Conservation (phyloP, 2,113 vertebrate species). For the Saccopteryx bilineata region DNA sequence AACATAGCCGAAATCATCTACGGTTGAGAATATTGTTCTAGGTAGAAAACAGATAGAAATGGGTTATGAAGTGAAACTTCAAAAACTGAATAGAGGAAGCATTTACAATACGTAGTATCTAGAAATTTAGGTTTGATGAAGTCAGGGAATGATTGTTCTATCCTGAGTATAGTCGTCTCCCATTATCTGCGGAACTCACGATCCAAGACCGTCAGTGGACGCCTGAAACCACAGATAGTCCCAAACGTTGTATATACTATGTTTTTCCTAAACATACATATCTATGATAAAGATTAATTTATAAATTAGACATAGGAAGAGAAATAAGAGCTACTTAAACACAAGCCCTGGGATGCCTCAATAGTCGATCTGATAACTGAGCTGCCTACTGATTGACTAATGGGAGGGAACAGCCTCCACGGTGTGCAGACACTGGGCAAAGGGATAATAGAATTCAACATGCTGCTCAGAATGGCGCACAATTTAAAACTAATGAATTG, state of each 20-base stretch:
- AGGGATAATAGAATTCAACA: background rate
- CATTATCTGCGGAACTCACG: background rate
- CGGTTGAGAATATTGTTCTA: background rate
- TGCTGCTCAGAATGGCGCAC: background rate
- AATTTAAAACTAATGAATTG: background rate
- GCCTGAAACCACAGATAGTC: no score
- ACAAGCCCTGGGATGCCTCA: no score
- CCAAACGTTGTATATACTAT: background rate
- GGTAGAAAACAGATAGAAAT: background rate
- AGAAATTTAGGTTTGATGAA: background rate
- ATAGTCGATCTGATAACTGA: background rate
- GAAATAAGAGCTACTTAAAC: background rate
- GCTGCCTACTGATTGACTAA: background rate
- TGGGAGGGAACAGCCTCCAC: background rate
- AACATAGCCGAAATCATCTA: background rate
- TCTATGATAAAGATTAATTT: background rate
- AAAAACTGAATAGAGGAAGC: background rate
- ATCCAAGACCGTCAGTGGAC: background rate
- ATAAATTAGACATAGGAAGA: background rate
- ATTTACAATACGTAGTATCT: background rate
- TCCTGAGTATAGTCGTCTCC: background rate
- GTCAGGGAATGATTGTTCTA: fast-evolving
- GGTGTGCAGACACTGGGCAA: background rate
- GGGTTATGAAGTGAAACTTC: background rate
- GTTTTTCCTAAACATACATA: background rate